Evolutionary conservation across 2,797 vertebrate genomes (phyloP).

Genomic region (Eleutherodactylus coqui): DNA sequence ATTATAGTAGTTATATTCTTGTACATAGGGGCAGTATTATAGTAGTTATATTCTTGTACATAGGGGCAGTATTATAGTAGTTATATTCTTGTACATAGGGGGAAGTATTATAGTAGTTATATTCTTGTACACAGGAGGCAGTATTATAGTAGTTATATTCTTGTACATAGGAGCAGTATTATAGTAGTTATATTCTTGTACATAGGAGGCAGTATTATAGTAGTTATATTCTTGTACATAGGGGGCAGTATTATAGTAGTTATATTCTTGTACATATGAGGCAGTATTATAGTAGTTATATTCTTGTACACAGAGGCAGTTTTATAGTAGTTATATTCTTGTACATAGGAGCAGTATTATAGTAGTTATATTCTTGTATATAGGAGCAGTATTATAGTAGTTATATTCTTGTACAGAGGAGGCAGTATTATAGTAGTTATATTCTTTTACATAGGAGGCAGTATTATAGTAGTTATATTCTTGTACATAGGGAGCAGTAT

Average conservation of each 20-base stretch:
- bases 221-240: conserved; percentile 1
- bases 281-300: conserved; percentile 1
- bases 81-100: no score
- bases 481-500: conserved; percentile 1
- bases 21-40: no score
- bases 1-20: no score
- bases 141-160: conserved; percentile 1
- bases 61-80: no score
- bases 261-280: background rate
- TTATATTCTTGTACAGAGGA: conserved; percentile 2
- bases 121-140: no score
- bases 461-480: conserved; percentile 26
- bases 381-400: background rate
- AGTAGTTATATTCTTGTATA: background rate
- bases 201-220: background rate
- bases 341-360: background rate
- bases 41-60: no score
- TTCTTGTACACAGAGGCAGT: background rate
- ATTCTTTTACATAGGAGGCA: background rate
- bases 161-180: background rate
- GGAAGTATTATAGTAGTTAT: no score
- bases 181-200: conserved; percentile 7
- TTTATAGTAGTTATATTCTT: conserved; percentile 12
- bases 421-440: conserved; percentile 15
- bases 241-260: background rate